Evolutionary conservation across 2,888 invertebrate genomes (phyloP).

Genomic region (Brassicogethes aeneus): DNA sequence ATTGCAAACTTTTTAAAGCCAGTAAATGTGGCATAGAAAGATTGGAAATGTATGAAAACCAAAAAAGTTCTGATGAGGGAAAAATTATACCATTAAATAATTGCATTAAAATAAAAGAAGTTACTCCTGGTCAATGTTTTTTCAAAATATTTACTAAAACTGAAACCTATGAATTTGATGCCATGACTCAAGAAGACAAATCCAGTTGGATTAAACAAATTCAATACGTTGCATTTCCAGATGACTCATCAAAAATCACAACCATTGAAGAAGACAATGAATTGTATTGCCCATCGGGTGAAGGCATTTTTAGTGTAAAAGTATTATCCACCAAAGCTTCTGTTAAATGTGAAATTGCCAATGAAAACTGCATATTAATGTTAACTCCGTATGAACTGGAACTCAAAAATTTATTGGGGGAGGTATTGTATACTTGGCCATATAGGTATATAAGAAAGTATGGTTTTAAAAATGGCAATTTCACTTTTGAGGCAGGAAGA

Average conservation of each 20-base stretch:
- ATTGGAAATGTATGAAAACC: conserved; percentile 70
- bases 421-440: conserved; percentile 70
- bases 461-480: conserved; percentile 70
- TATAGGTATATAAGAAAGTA: conserved; percentile 76
- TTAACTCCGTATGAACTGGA: conserved; percentile 43
- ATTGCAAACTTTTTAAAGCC: conserved; percentile 67
- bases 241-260: conserved; percentile 44
- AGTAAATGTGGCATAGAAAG: conserved; percentile 81
- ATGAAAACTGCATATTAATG: background rate
- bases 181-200: conserved; percentile 60
- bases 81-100: conserved; percentile 74
- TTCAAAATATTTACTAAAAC: conserved; percentile 68
- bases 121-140: conserved; percentile 53
- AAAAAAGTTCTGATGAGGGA: conserved; percentile 51
- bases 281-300: conserved; percentile 77
- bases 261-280: conserved; percentile 80
- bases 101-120: conserved; percentile 64
- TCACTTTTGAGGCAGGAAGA: conserved; percentile 80
- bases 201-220: conserved; percentile 71
- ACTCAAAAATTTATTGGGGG: conserved; percentile 56
- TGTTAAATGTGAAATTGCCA: background rate
- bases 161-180: conserved; percentile 49
- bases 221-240: conserved; percentile 74
- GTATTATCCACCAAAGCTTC: background rate
- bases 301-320: conserved; percentile 42